Conservation (phyloP, 1,140 invertebrate genomes). For the Neuroterus valhalla region DNA sequence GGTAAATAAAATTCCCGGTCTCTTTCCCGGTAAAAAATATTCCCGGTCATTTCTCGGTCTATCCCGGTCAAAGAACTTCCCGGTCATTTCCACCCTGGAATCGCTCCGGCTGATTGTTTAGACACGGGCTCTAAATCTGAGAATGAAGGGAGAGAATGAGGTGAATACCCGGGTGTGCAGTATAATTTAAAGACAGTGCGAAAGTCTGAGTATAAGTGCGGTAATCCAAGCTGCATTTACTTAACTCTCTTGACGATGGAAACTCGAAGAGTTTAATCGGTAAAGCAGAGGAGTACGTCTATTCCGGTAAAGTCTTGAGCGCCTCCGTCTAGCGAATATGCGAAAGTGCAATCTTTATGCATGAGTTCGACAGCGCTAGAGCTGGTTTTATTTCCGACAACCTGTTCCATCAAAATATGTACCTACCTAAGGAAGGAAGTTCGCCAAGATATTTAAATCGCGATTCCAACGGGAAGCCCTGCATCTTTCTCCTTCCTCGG, state of each 20-base stretch:
- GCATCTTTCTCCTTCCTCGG: background rate
- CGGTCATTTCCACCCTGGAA: too few species aligned
- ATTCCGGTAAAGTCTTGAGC: background rate
- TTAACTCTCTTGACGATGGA: constrained; percentile 44
- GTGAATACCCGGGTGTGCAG: constrained; percentile 35
- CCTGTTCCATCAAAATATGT: constrained; percentile 49
- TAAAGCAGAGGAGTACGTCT: constrained; percentile 32
- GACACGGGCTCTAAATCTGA: background rate
- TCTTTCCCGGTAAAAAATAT: too few species aligned
- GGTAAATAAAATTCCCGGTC: too few species aligned
- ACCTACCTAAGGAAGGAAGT: constrained; percentile 33
- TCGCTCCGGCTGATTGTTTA: background rate
- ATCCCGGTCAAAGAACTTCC: too few species aligned
- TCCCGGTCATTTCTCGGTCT: too few species aligned
- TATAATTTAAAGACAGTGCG: constrained; percentile 25
- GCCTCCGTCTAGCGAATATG: constrained; percentile 18
- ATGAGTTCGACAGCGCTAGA: constrained; percentile 45
- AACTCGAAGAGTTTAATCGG: constrained; percentile 56
- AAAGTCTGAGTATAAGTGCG: constrained; percentile 34
- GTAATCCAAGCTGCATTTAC: constrained; percentile 51
- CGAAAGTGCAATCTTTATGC: constrained; percentile 51
- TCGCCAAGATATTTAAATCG: constrained; percentile 48
- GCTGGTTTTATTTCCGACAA: constrained; percentile 48
- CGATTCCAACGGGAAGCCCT: constrained; percentile 30
- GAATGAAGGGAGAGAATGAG: constrained; percentile 17